A percentile compares a stretch with the other conserved stretches of the same genome.
These are phyloP conservation scores for Fregetta grallaria DNA, from an alignment of 2,113 vertebrate species.

Conservation along the genomic window DNA sequence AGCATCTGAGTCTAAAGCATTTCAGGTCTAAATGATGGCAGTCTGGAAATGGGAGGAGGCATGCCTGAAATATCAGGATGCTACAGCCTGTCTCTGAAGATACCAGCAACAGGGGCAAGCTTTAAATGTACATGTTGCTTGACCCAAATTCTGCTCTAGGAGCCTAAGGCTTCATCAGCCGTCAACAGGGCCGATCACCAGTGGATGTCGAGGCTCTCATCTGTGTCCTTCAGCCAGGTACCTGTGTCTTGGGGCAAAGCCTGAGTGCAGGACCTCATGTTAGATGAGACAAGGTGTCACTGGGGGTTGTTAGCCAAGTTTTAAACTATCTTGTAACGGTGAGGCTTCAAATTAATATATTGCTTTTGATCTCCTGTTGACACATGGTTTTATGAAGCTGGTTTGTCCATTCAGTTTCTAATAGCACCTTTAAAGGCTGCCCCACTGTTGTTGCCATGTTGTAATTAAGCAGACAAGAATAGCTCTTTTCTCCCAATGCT, in stretches of 20 bases:
- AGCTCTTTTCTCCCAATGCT: not conserved
- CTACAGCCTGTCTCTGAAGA: not conserved
- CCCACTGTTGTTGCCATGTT: not conserved
- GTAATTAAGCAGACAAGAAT: not conserved
- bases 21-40: not conserved
- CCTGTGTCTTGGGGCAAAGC: not conserved
- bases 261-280: not conserved
- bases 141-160: not conserved
- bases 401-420: not conserved
- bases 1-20: not conserved
- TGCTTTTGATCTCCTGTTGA: not conserved
- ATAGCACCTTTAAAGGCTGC: not conserved
- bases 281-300: not conserved
- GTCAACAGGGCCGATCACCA: not conserved
- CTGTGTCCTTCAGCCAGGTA: not conserved
- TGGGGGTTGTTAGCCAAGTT: not conserved
- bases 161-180: not conserved
- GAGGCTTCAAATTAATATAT: not conserved
- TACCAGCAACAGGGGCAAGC: not conserved
- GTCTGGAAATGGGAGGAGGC: not conserved
- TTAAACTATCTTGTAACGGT: not conserved
- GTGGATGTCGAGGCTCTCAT: not conserved
- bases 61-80: not conserved
- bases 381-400: not conserved
- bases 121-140: not conserved